A percentile compares a stretch with the other conserved stretches of the same genome.
Conservation (phyloP, 2,888 invertebrate genomes). For the Arge pagana region DNA sequence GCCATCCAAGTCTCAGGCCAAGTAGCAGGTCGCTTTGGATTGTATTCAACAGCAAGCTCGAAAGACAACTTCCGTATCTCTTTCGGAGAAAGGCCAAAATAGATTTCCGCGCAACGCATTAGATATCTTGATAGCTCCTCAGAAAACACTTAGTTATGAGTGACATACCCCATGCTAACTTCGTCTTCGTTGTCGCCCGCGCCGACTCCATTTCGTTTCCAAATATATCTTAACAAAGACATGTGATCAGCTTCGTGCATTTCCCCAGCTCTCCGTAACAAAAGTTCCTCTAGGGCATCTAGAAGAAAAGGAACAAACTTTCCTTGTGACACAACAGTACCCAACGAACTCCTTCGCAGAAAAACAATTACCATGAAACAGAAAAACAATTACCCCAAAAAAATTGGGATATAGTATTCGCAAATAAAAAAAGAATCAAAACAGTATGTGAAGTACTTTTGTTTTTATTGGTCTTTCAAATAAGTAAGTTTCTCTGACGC, state of each 20-base stretch:
- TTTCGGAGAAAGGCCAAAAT: slow-evolving; percentile 32
- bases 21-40: slow-evolving; percentile 30
- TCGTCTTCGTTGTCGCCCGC: background rate
- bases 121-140: slow-evolving; percentile 29
- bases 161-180: slow-evolving; percentile 27
- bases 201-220: slow-evolving; percentile 24
- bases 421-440: too few relatives aligned
- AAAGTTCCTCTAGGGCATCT: too few relatives aligned
- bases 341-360: too few relatives aligned
- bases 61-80: slow-evolving; percentile 34
- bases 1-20: slow-evolving; percentile 36
- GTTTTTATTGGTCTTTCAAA: too few relatives aligned
- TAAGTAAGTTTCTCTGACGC: too few relatives aligned
- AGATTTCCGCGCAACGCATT: slow-evolving; percentile 31
- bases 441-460: too few relatives aligned
- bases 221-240: slow-evolving; percentile 28
- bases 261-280: slow-evolving; percentile 25
- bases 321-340: too few relatives aligned
- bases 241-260: slow-evolving; percentile 24
- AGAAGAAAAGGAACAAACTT: too few relatives aligned
- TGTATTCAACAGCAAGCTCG: slow-evolving; percentile 31
- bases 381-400: too few relatives aligned
- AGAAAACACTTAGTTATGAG: slow-evolving; percentile 25
- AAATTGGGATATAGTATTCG: too few relatives aligned
- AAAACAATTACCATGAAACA: too few relatives aligned